Evolutionary conservation across 2,888 invertebrate genomes (phyloP), one percentile per base, ranked within the genome.

Genomic region (Xanthia icteritia): DNA sequence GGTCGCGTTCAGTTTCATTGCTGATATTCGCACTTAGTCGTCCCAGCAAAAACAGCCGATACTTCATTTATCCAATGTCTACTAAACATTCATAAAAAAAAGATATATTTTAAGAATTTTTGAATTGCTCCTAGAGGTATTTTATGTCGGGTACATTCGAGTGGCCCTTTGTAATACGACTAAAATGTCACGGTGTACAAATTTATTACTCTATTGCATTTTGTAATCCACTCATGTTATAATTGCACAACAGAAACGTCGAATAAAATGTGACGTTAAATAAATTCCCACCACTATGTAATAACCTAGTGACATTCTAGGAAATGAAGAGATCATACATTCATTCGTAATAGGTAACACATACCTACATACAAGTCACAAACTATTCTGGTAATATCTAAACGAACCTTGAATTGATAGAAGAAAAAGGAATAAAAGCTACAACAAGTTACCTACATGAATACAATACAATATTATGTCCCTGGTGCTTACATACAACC

Each of bases 361-460:
- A n/a, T 23, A 45, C 23, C 5, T 48, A 11, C 2, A 48, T 6
- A 42, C 17, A 42, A 13, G 8, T 73, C 31, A 3, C 23, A 54
- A 31, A 54, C 11, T 8, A n/a, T 56, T 42, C n/a, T 20, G 20
- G 13, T 20, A 42, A 58, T n/a, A 48, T 36, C 4, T 0, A 20
- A 9, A 48, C n/a, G 0, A 17, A 23, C 23, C 6, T 23, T 73
- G 39, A 69, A 13, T 15, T 15, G n/a, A 20, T 15, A 42, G 39
- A 74, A 45, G 8, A 54, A 56, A 13, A 71, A 42, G 11, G 51
- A 56, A 64, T 64, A 76, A 51, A 54, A 63, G 23, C 8, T 54
- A 31, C 48, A 58, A 58, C 9, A 36, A 5, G 48, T 23, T 42
- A 42, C 11, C 42, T 51, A 36, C 36, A 36, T 23, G 15, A 48